phyloP scores from a whole-genome alignment of 2,888 invertebrate genomes.

The Ennomos fuscantarius region DNA sequence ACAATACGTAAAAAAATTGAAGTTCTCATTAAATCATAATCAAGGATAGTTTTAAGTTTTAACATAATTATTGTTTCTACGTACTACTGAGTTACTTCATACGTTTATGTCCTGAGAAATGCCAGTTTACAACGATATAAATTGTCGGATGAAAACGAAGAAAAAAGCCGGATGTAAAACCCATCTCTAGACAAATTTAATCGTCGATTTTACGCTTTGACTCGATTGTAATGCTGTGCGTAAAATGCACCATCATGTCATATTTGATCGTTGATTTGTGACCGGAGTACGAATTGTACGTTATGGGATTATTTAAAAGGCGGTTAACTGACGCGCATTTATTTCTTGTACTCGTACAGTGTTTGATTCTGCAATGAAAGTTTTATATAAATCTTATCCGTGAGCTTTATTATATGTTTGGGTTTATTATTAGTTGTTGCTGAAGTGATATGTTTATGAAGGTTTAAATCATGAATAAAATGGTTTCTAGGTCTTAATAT shows the following conservation, averaged over 20 bases:
- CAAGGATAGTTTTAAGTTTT: too few species aligned
- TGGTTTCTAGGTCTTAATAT: neutral
- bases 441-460: slow-evolving; percentile 5
- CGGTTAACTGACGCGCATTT: slow-evolving; percentile 43
- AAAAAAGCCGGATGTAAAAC: slow-evolving; percentile 4
- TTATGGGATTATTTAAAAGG: slow-evolving; percentile 48
- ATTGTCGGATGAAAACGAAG: neutral
- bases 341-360: slow-evolving; percentile 36
- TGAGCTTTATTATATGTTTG: neutral
- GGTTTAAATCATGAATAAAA: neutral
- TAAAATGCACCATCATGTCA: slow-evolving; percentile 63
- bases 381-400: slow-evolving; percentile 21
- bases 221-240: slow-evolving; percentile 58
- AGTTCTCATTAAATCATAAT: too few species aligned
- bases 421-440: slow-evolving; percentile 14
- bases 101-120: too few species aligned
- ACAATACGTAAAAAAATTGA: too few species aligned
- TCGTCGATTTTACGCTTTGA: slow-evolving; percentile 47
- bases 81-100: too few species aligned
- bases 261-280: slow-evolving; percentile 69
- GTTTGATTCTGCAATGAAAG: slow-evolving; percentile 21
- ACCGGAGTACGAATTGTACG: slow-evolving; percentile 54
- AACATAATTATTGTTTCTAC: too few species aligned
- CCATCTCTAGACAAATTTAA: slow-evolving; percentile 47
- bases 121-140: too few species aligned